Evolutionary conservation across 2,797 vertebrate species (phyloP).

Genomic region (Malurus splendens): DNA sequence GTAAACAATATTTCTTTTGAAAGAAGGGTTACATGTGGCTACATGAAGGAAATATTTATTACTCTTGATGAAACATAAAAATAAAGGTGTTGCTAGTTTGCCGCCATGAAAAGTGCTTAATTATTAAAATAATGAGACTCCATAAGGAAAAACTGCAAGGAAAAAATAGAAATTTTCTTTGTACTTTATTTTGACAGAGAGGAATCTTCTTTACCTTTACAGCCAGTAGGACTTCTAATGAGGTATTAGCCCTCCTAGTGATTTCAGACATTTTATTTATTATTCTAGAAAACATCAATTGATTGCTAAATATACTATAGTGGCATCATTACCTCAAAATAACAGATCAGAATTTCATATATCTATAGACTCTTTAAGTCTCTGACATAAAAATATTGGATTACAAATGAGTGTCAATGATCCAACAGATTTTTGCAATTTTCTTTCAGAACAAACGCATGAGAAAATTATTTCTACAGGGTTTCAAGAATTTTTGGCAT

Average conservation of each 20-base stretch:
- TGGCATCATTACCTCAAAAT: background rate
- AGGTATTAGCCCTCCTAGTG: background rate
- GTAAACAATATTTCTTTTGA: slow-evolving; percentile 62
- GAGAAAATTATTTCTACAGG: background rate
- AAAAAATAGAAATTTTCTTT: background rate
- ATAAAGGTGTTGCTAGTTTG: slow-evolving; percentile 25
- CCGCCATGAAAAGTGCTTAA: background rate
- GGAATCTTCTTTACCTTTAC: background rate
- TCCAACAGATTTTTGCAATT: background rate
- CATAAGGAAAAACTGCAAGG: background rate
- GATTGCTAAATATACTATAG: background rate
- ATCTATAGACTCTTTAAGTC: background rate
- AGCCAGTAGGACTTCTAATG: background rate
- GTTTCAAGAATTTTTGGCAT: background rate
- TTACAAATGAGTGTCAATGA: background rate
- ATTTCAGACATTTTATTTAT: background rate
- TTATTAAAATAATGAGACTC: slow-evolving; percentile 29
- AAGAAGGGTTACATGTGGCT: slow-evolving; percentile 25
- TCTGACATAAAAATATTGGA: background rate
- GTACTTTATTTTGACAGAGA: background rate
- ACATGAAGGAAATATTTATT: slow-evolving; percentile 52
- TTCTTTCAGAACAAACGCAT: background rate
- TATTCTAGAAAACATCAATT: background rate
- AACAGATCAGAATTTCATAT: background rate
- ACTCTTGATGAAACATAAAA: slow-evolving; percentile 19